Conservation (phyloP, 2,888 invertebrate genomes). For the Dynastes grantii region DNA sequence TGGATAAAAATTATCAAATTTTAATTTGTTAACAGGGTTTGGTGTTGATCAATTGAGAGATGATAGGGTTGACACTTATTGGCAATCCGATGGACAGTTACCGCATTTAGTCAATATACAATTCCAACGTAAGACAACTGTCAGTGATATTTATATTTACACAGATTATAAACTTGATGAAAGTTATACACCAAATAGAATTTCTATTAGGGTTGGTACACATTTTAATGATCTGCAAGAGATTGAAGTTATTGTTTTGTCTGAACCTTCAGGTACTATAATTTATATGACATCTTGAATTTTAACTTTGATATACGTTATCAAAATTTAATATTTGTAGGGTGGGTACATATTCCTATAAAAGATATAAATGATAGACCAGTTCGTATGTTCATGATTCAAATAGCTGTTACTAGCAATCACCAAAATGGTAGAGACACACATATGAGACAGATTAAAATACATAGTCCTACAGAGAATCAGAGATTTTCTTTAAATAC, state of each 20-base stretch:
- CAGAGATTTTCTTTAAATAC: conserved; percentile 79
- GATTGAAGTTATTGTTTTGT: conserved; percentile 93
- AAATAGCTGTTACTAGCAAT: conserved; percentile 96
- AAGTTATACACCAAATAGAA: conserved; percentile 97
- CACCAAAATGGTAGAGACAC: conserved; percentile 99
- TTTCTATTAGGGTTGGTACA: conserved; percentile 93
- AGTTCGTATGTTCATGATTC: conserved; percentile 96
- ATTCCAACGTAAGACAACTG: conserved; percentile 94
- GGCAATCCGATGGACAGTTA: conserved; percentile 99
- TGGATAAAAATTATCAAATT: conserved; percentile 5
- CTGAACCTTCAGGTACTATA: conserved; percentile 85
- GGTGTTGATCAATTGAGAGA: conserved; percentile 97
- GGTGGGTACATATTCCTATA: conserved; percentile 96
- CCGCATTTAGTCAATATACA: conserved; percentile 98
- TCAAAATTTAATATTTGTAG: conserved; percentile 68
- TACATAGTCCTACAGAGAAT: conserved; percentile 88
- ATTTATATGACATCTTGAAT: background rate
- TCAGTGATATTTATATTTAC: conserved; percentile 96
- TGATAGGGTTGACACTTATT: conserved; percentile 97
- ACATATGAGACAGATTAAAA: conserved; percentile 97
- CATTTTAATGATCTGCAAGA: conserved; percentile 98
- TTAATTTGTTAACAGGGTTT: conserved; percentile 78
- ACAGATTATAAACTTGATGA: conserved; percentile 99
- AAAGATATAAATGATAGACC: conserved; percentile 90
- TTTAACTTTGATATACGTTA: no score